Evolutionary conservation across 2,797 vertebrate genomes (phyloP).

Genomic region (Trematomus bernacchii): DNA sequence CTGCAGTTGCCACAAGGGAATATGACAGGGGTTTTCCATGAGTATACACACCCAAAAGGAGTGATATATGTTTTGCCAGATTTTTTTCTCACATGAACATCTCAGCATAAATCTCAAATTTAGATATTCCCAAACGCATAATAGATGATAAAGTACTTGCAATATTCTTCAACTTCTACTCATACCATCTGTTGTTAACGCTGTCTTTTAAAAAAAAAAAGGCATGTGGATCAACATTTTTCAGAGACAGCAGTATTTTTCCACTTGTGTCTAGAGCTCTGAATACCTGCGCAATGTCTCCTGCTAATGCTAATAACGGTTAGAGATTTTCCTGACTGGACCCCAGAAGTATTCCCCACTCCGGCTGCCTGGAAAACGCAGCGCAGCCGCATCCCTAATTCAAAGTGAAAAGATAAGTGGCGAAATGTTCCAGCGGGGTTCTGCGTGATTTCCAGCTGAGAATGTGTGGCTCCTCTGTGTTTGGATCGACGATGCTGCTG

Average conservation of each 20-base stretch:
- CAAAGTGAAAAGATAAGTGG: conserved; percentile 83
- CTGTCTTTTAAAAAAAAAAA: conserved; percentile 10
- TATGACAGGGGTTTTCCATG: conserved; percentile 52
- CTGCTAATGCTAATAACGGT: conserved; percentile 71
- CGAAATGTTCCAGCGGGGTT: conserved; percentile 72
- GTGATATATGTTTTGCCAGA: conserved; percentile 3
- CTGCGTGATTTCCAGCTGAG: conserved; percentile 73
- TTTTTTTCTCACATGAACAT: not conserved
- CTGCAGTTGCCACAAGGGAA: conserved; percentile 50
- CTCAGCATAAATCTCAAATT: conserved; percentile 16
- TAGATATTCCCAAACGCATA: conserved; percentile 25
- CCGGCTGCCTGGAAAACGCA: conserved; percentile 72
- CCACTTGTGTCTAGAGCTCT: conserved; percentile 63
- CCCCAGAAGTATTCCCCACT: conserved; percentile 54
- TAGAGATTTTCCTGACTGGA: conserved; percentile 67
- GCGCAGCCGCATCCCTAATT: conserved; percentile 72
- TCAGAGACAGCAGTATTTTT: conserved; percentile 62
- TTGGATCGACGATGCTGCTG: conserved; percentile 41
- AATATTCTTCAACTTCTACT: conserved; percentile 36
- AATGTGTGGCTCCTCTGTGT: conserved; percentile 66
- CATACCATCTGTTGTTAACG: conserved; percentile 30
- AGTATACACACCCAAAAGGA: conserved; percentile 26
- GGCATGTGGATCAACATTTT: conserved; percentile 43
- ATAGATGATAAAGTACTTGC: conserved; percentile 37
- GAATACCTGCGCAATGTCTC: conserved; percentile 75